A percentile compares a stretch with the other conserved stretches of the same genome.
phyloP scores from a whole-genome alignment of 2,797 vertebrate species.

The Chromis chromis region DNA sequence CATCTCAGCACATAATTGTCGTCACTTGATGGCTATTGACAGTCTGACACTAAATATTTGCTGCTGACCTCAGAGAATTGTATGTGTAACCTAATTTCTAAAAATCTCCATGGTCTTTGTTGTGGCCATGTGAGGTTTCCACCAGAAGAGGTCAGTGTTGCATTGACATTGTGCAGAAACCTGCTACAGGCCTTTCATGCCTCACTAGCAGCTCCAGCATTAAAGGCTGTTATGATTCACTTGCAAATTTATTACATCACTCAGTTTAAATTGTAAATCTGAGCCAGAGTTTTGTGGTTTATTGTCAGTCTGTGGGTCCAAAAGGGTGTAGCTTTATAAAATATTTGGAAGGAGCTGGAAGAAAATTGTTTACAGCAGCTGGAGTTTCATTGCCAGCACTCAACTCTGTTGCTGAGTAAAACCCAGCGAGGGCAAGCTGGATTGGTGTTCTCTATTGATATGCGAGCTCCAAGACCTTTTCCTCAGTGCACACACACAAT shows the following conservation, averaged over 20 bases:
- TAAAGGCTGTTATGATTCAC: conserved; percentile 36
- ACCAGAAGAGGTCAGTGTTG: conserved; percentile 84
- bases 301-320: conserved; percentile 25
- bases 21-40: not conserved
- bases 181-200: conserved; percentile 4
- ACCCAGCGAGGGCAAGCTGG: conserved; percentile 11
- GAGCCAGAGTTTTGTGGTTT: conserved; percentile 33
- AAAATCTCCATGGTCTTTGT: conserved; percentile 17
- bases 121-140: conserved; percentile 47
- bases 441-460: conserved; percentile 60
- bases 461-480: conserved; percentile 71
- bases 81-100: conserved; percentile 21
- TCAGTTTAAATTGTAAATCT: conserved; percentile 43
- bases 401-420: conserved; percentile 7
- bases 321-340: conserved; percentile 44
- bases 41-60: conserved; percentile 6
- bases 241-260: conserved; percentile 44
- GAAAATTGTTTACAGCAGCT: conserved; percentile 32
- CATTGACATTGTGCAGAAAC: conserved; percentile 38
- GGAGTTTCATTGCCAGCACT: conserved; percentile 10
- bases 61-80: conserved; percentile 11
- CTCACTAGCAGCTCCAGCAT: conserved; percentile 33
- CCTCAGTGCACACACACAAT: conserved; percentile 74
- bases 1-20: not conserved
- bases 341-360: conserved; percentile 37